Base-by-base conservation (phyloP, 2,797 vertebrate species). In the Myotis myotis region DNA sequence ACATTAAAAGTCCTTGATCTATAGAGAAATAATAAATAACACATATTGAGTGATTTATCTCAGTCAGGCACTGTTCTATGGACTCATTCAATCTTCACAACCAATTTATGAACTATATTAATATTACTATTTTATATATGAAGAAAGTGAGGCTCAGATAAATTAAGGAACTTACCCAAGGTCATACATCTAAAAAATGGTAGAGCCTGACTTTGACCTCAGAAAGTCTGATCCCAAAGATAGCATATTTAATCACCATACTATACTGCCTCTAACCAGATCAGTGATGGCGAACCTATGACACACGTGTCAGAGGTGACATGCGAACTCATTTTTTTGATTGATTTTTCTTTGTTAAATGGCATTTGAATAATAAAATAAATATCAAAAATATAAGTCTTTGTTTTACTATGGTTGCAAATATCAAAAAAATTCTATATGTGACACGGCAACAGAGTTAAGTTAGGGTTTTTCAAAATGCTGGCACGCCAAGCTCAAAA, bases 151-250 rank as follows among this genome's bases (percentile, higher is more conserved):
- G 6, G 3, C 2, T 51, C 44, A 64, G 12, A 38, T 38, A 75
- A 80, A 64, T 49, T 53, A 82, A 94, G 17, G 11, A 82, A 81
- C 16, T 74, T 47, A 70, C 12, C 16, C 13, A 70, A 6, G 5
- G n/a, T 86, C 33, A 74, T 12, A 36, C 8, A n/a, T 30, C 47
- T 47, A 23, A 74, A 92, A 66, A 60, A 62, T 38, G 9, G 19
- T 23, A 78, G 60, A 75, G 10, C 11, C 83, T 76, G 3, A 1
- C 6, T 83, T 53, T 71, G 81, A 83, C 41, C 3, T 76, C 19
- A 80, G 71, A 96, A 95, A 83, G 79, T 38, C 30, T 80, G 28
- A 81, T 72, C 93, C 76, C 25, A 93, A 53, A 82, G 13, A 64
- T 0, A 78, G 33, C 15, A 49, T 2, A 12, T 0, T 53, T 81